Conservation (phyloP, 2,113 vertebrate species). For the Madoqua kirkii region DNA sequence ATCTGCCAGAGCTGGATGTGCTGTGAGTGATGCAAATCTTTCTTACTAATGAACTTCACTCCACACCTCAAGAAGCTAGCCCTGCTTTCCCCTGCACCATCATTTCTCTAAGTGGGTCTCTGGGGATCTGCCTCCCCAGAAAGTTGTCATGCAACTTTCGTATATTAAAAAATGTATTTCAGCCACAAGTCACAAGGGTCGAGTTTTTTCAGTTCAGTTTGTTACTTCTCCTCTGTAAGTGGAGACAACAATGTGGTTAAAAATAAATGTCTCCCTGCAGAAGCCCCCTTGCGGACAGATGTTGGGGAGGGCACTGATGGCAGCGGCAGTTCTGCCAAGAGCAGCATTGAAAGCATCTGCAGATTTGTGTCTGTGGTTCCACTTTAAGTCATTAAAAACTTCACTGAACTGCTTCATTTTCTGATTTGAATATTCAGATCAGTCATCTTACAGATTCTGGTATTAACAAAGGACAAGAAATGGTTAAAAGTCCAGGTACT, state of each 20-base stretch:
- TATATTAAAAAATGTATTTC: neutral
- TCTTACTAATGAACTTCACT: neutral
- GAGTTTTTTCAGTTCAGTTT: constrained; percentile 4
- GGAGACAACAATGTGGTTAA: constrained; percentile 3
- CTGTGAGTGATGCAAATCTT: neutral
- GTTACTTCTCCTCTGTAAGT: constrained; percentile 7
- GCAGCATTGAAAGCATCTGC: neutral
- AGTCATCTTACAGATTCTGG: neutral
- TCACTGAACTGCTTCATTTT: neutral
- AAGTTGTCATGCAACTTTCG: neutral
- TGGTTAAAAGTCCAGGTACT: neutral
- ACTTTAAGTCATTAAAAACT: neutral
- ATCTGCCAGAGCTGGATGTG: constrained; percentile 11
- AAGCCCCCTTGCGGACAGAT: neutral
- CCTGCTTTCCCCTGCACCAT: neutral
- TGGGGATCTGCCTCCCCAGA: neutral
- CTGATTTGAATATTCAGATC: neutral
- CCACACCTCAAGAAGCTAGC: constrained; percentile 1
- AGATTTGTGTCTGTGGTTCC: neutral
- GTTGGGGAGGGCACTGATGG: neutral
- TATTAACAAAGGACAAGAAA: neutral
- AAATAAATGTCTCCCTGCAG: neutral
- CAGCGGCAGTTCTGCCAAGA: neutral
- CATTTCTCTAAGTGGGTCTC: neutral
- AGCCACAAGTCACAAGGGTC: neutral